Evolutionary conservation across 92 coral and sea anemone species (phyloP).

Genomic region (Paramuricea clavata): DNA sequence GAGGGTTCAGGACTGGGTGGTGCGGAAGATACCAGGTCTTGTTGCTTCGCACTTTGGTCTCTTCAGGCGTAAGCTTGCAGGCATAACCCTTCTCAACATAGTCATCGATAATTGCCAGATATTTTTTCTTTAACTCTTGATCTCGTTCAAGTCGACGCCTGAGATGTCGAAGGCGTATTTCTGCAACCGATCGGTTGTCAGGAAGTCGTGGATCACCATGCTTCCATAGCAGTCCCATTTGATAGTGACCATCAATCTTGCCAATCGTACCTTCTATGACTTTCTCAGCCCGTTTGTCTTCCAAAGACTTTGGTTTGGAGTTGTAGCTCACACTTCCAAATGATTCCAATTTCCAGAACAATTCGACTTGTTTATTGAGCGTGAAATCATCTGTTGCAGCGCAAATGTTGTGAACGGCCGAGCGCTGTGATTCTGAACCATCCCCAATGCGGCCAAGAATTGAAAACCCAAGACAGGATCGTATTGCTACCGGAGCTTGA

Average conservation of each 20-base stretch:
- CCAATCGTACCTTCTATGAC: constrained; percentile 45
- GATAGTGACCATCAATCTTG: constrained; percentile 63
- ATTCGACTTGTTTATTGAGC: constrained; percentile 52
- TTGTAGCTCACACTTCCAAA: constrained; percentile 28
- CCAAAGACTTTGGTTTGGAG: constrained; percentile 39
- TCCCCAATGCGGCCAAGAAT: constrained; percentile 63
- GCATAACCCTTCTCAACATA: constrained; percentile 59
- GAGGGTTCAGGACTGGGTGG: constrained; percentile 50
- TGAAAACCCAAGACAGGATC: constrained; percentile 69
- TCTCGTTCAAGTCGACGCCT: constrained; percentile 51
- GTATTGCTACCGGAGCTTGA: constrained; percentile 58
- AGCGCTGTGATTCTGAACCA: not conserved
- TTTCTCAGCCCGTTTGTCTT: constrained; percentile 57
- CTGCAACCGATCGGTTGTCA: constrained; percentile 56
- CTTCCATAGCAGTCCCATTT: constrained; percentile 71
- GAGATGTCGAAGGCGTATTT: constrained; percentile 60
- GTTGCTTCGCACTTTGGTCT: not conserved
- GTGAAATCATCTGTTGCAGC: constrained; percentile 8
- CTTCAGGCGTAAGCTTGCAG: constrained; percentile 17
- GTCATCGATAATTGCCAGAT: constrained; percentile 29
- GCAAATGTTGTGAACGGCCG: constrained; percentile 33
- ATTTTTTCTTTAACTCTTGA: constrained; percentile 10
- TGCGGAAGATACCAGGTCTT: constrained; percentile 66
- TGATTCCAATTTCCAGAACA: constrained; percentile 62
- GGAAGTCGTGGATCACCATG: constrained; percentile 38